Percentiles rank a stretch among this genome's conserved stretches.
These are phyloP conservation scores for Hippocampus zosterae DNA, from an alignment of 2,113 vertebrate genomes.

Conservation along the genomic window DNA sequence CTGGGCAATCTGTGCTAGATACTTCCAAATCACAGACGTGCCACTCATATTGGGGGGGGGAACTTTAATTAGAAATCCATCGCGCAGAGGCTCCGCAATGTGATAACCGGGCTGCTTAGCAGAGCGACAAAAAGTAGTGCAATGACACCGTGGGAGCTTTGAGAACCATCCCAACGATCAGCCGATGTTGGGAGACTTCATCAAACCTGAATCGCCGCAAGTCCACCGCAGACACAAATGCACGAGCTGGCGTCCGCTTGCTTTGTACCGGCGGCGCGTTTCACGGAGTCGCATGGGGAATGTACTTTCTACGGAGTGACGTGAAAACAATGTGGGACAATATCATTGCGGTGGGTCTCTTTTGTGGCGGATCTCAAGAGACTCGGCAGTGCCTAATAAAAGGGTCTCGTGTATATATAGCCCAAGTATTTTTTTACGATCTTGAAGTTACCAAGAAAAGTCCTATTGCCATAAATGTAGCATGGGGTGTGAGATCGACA, in stretches of 20 bases:
- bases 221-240: neutral
- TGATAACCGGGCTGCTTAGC: slow-evolving; percentile 16
- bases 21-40: slow-evolving; percentile 51
- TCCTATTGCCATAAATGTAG: neutral
- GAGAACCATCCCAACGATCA: slow-evolving; percentile 38
- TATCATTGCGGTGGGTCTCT: too few species aligned
- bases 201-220: slow-evolving; percentile 34
- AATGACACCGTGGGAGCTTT: slow-evolving; percentile 42
- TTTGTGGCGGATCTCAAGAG: too few species aligned
- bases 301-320: too few species aligned
- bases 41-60: slow-evolving; percentile 50
- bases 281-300: neutral
- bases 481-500: too few species aligned
- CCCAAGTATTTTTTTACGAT: too few species aligned
- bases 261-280: too few species aligned
- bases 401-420: too few species aligned
- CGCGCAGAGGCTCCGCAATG: slow-evolving; percentile 28
- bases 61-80: slow-evolving; percentile 65
- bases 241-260: too few species aligned
- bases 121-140: slow-evolving; percentile 13
- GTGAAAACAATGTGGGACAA: too few species aligned
- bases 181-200: slow-evolving; percentile 48
- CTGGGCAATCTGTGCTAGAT: slow-evolving; percentile 51
- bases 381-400: too few species aligned
- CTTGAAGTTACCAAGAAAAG: too few species aligned